phyloP scores from a whole-genome alignment of 2,113 vertebrate genomes.

The Dipodomys stephensi region DNA sequence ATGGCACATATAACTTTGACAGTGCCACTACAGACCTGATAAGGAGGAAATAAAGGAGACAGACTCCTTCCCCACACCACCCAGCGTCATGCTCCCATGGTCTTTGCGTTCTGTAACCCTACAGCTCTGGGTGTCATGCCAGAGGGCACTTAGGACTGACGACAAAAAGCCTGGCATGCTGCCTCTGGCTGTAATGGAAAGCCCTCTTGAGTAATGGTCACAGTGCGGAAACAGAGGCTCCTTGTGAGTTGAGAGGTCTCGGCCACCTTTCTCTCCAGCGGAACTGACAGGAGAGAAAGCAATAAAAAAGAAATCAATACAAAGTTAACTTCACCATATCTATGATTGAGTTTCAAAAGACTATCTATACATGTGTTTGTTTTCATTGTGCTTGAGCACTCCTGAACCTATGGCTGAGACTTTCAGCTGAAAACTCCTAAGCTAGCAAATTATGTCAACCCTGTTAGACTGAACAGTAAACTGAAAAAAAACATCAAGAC shows the following conservation, averaged over 20 bases:
- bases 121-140: neutral
- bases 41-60: neutral
- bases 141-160: neutral
- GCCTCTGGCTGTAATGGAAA: neutral
- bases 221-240: neutral
- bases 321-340: neutral
- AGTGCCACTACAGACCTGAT: neutral
- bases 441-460: neutral
- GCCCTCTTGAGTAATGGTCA: neutral
- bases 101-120: neutral
- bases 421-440: neutral
- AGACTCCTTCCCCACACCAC: neutral
- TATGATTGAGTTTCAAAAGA: slow-evolving; percentile 7
- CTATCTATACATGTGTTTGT: neutral
- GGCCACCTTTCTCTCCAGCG: neutral
- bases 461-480: neutral
- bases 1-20: neutral
- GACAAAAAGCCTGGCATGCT: neutral
- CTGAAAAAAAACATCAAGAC: neutral
- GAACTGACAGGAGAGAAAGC: neutral
- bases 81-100: neutral
- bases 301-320: neutral
- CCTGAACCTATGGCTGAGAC: neutral
- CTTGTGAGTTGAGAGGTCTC: neutral
- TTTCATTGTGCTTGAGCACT: neutral